A percentile compares a stretch with the other conserved stretches of the same genome.
Conservation (phyloP, 2,113 vertebrate genomes). For the Odontesthes bonariensis region DNA sequence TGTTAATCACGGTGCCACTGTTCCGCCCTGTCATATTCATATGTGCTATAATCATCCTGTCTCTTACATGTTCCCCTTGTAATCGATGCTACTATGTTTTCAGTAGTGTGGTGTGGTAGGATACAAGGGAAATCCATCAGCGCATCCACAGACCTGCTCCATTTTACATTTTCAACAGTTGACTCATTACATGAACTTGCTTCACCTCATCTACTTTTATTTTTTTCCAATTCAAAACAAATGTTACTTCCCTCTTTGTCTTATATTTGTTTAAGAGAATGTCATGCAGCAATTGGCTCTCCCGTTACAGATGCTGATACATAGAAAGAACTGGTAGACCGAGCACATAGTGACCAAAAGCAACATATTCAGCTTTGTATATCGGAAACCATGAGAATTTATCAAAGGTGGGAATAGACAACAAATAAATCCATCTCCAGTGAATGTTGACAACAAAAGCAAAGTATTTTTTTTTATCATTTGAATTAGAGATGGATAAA, state of each 20-base stretch:
- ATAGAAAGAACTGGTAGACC: constrained; percentile 11
- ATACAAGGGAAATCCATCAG: background rate
- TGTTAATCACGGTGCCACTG: background rate
- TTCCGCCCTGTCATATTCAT: background rate
- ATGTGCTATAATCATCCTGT: background rate
- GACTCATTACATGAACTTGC: background rate
- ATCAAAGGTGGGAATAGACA: background rate
- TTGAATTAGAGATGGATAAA: too few species aligned
- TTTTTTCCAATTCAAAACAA: background rate
- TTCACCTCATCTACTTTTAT: constrained; percentile 8
- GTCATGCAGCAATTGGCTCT: constrained; percentile 7
- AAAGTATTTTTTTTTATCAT: too few species aligned
- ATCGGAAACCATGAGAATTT: too few species aligned
- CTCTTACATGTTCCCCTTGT: background rate
- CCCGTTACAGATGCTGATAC: constrained; percentile 41
- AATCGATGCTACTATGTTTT: background rate
- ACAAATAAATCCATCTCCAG: background rate
- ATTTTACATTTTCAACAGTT: constrained; percentile 1
- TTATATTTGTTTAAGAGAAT: constrained; percentile 10
- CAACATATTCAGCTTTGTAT: background rate
- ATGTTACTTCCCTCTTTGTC: background rate
- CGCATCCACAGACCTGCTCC: background rate
- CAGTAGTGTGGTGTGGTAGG: background rate
- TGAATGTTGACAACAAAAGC: background rate
- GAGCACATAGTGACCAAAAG: too few species aligned